Base-by-base conservation (phyloP, 1,140 invertebrate genomes). In the Nylanderia fulva region DNA sequence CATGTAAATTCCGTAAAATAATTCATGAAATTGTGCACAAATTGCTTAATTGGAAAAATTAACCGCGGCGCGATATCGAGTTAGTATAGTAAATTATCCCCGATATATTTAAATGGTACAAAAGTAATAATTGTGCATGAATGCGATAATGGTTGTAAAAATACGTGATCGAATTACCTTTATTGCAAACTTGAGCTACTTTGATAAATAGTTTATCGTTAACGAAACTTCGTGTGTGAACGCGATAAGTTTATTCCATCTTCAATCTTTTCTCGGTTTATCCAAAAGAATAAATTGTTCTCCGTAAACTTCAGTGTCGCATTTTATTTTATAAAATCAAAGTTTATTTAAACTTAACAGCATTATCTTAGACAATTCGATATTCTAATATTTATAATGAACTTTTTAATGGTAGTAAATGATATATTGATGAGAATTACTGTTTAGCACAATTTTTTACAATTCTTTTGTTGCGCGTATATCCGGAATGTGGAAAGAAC, bases 1-100 rank as follows among this genome's bases (percentile, higher is more conserved):
- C 42, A 48, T 48, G 45, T 48, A 54, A 79, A 68, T 56, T 66
- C 33, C 7, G n/a, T 45, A 21, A 71, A 80, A 60, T 45, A 33
- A 76, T 52, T 27, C 18, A 39, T 27, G 21, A 15, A 24, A 29
- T 21, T 71, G 56, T 71, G 56, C n/a, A 42, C 13, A 58, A 29
- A 58, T 71, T 71, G 36, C 1, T 58, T n/a, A 33, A 42, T 72
- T 48, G 27, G 5, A 42, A 33, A 58, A 68, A 71, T 82, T 58
- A 80, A 80, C 15, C 42, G 27, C 18, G 52, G 18, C 29, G 18
- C 29, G 18, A 80, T 80, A 27, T 69, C n/a, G 15, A 24, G 56
- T 58, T 56, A 6, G 7, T 6, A n/a, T n/a, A 52, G 36, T n/a
- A 39, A 42, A 71, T 82, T 79, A 54, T 56, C 77, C 24, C 21